Evolutionary conservation across 2,113 vertebrate genomes (phyloP).

Genomic region (Carlito syrichta): DNA sequence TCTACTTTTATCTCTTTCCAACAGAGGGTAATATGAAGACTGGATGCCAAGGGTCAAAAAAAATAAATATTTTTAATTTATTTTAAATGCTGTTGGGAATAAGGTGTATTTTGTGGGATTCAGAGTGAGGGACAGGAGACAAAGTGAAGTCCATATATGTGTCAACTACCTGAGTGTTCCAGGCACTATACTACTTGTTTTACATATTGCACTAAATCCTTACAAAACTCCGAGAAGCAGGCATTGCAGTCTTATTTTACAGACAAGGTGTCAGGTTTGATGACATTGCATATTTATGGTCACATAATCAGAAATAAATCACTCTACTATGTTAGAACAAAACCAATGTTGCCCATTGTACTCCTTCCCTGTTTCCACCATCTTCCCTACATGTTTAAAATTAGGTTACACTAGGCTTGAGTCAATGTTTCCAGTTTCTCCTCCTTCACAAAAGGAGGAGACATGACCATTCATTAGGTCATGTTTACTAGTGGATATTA

Average conservation of each 20-base stretch:
- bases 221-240: not conserved
- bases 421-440: not conserved
- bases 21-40: constrained; percentile 20
- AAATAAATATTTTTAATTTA: too few species aligned
- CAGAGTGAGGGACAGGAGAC: not conserved
- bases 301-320: not conserved
- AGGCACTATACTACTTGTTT: not conserved
- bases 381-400: not conserved
- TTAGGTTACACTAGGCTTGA: not conserved
- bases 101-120: not conserved
- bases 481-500: not conserved
- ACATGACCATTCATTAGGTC: not conserved
- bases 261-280: not conserved
- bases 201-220: not conserved
- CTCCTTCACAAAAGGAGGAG: not conserved
- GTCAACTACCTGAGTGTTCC: not conserved
- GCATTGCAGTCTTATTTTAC: not conserved
- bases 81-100: not conserved
- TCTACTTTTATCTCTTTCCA: constrained; percentile 19
- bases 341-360: not conserved
- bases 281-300: not conserved
- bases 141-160: not conserved
- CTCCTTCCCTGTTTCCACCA: not conserved
- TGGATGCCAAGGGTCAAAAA: not conserved
- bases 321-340: not conserved